Evolutionary conservation across 2,113 vertebrate species (phyloP).

Genomic region (Tragelaphus buxtoni): DNA sequence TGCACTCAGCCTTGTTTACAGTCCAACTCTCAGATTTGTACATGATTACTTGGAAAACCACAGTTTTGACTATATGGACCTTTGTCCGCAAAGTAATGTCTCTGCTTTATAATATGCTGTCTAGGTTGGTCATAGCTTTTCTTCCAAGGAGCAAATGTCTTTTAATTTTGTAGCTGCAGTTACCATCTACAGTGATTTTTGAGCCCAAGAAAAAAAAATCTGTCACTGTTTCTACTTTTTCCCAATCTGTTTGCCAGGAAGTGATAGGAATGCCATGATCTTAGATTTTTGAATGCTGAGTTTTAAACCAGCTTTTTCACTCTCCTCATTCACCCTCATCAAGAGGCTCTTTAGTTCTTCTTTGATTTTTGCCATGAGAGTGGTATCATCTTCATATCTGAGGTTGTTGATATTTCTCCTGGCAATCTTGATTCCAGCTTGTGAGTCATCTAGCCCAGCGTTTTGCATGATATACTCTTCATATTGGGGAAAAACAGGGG

Average conservation of each 20-base stretch:
- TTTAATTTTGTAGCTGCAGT: background rate
- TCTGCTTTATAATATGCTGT: background rate
- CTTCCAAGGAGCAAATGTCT: background rate
- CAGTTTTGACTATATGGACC: background rate
- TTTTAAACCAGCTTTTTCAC: background rate
- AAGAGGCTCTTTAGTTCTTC: background rate
- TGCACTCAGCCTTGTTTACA: background rate
- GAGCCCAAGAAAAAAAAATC: background rate
- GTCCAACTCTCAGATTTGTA: background rate
- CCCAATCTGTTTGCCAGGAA: background rate
- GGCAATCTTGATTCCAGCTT: background rate
- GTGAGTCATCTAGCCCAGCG: background rate
- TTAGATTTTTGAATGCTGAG: background rate
- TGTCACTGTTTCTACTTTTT: background rate
- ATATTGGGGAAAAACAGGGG: background rate
- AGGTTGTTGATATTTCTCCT: background rate
- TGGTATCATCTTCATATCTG: background rate
- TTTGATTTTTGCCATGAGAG: background rate
- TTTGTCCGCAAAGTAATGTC: fast-evolving
- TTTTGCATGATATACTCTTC: background rate
- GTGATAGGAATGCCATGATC: background rate
- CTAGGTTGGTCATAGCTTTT: background rate
- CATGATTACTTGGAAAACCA: background rate
- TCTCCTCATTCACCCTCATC: background rate
- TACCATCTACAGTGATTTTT: background rate